A percentile compares a stretch with the other conserved stretches of the same genome.
Conservation (phyloP, 2,797 vertebrate genomes). For the Echeneis naucrates region DNA sequence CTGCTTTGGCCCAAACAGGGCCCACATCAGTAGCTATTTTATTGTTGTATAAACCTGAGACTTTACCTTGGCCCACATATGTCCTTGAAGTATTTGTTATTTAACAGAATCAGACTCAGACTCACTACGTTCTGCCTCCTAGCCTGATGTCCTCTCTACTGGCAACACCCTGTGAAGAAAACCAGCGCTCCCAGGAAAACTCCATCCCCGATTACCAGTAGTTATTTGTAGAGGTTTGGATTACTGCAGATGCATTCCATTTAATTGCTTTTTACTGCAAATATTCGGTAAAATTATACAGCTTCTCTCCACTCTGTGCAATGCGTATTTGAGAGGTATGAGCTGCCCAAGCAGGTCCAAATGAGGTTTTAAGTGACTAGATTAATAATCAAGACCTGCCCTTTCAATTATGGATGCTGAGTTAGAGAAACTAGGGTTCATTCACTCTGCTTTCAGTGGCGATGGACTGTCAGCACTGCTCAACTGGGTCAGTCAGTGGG, state of each 20-base stretch:
- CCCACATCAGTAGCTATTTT: slow-evolving; percentile 47
- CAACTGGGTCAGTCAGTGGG: slow-evolving; percentile 19
- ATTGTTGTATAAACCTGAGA: slow-evolving; percentile 55
- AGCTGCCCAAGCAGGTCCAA: slow-evolving; percentile 27
- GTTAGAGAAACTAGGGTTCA: slow-evolving; percentile 18
- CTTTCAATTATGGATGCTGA: slow-evolving; percentile 23
- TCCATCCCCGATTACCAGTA: slow-evolving; percentile 53
- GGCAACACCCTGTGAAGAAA: slow-evolving; percentile 60
- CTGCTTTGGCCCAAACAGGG: background rate
- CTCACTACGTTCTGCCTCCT: slow-evolving; percentile 76
- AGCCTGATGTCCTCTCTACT: slow-evolving; percentile 65
- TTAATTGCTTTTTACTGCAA: slow-evolving; percentile 81
- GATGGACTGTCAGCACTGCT: slow-evolving; percentile 15
- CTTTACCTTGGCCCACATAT: slow-evolving; percentile 61
- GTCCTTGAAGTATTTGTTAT: slow-evolving; percentile 69
- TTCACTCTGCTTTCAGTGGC: background rate
- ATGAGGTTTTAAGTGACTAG: slow-evolving; percentile 28
- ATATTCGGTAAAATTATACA: slow-evolving; percentile 78
- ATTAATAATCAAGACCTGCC: too few relatives aligned
- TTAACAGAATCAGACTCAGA: slow-evolving; percentile 61
- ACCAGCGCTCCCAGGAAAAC: slow-evolving; percentile 61
- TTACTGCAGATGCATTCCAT: slow-evolving; percentile 79
- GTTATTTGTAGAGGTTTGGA: slow-evolving; percentile 81
- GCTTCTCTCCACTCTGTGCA: slow-evolving; percentile 34
- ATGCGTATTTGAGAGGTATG: slow-evolving; percentile 36